A percentile compares a stretch with the other conserved stretches of the same genome.
These are phyloP conservation scores for Siderastrea siderea DNA, from an alignment of 92 coral and sea anemone species.

Conservation along the genomic window DNA sequence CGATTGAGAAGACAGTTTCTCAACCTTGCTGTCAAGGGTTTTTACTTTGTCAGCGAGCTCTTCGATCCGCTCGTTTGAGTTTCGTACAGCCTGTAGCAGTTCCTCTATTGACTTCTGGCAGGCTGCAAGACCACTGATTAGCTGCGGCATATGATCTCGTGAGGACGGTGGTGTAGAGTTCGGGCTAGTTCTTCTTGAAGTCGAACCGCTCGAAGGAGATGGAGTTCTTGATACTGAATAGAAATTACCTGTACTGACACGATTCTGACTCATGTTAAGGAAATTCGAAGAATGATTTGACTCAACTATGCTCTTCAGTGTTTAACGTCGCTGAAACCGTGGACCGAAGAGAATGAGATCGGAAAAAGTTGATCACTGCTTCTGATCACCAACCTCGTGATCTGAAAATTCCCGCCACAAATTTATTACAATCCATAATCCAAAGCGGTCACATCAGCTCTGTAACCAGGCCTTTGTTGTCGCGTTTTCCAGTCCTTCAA, in stretches of 20 bases:
- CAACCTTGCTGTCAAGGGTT: constrained; percentile 16
- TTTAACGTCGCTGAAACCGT: no score
- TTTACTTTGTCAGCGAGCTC: constrained; percentile 13
- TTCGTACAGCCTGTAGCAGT: constrained; percentile 1
- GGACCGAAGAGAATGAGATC: no score
- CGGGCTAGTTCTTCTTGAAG: neutral
- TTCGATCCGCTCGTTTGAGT: neutral
- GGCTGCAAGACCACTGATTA: constrained; percentile 9
- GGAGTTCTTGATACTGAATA: constrained; percentile 3
- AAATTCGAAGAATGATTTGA: no score
- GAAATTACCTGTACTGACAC: neutral
- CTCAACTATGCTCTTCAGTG: no score
- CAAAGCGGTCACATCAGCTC: constrained; percentile 6
- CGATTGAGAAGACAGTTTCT: constrained; percentile 12
- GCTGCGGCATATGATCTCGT: constrained; percentile 3
- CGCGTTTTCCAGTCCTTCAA: neutral
- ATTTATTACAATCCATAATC: constrained; percentile 3
- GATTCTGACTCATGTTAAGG: neutral
- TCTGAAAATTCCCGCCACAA: constrained; percentile 7
- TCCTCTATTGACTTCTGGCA: constrained; percentile 1
- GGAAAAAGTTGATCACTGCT: no score
- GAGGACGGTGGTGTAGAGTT: constrained; percentile 7
- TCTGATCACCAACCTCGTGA: neutral
- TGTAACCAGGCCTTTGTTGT: constrained; percentile 10
- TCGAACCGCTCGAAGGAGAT: neutral